Evolutionary conservation across 1,140 invertebrate species (phyloP), one percentile per base, ranked within the genome.

Genomic region (Hestina assimilis): DNA sequence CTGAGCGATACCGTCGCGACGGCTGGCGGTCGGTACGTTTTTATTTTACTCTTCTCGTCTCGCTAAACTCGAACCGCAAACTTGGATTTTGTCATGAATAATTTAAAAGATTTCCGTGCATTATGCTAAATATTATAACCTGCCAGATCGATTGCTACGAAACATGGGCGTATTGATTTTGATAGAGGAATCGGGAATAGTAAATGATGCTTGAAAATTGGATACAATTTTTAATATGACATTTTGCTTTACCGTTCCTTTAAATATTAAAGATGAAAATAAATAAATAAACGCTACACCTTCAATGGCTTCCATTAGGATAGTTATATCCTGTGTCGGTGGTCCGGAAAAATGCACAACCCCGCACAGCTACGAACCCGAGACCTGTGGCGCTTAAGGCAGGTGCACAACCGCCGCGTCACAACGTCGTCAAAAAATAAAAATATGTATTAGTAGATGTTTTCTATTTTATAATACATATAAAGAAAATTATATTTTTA

Each of bases 31-130:
- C 15, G 17, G 43, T 23, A 51, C 52, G 14, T 65, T 63, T 50
- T 59, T 62, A 60, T 67, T 79, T 74, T 76, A 69, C 67, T 78
- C 71, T 51, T 63, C 62, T 51, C 63, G 42, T 26, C 60, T 67
- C 52, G 46, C 58, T 63, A 70, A n/a, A 75, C 66, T 69, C 45
- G 51, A 59, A 57, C 68, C 50, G 66, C 69, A 62, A 80, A 83
- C 66, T 83, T 78, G 70, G 71, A 72, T 71, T 82, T 82, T 62
- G 73, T 76, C 73, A 82, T 83, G 80, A 86, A 86, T 85, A 85
- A 83, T 79, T 86, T 78, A 75, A 81, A 79, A 67, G 66, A 64
- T 75, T 62, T 68, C 63, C 61, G 57, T 65, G 66, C 75, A 72
- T 77, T 74, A 73, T 66, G 62, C 63, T 43, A 69, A 72, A 75